Base-by-base conservation (phyloP, 2,888 invertebrate species). In the Lomographa bimaculata region DNA sequence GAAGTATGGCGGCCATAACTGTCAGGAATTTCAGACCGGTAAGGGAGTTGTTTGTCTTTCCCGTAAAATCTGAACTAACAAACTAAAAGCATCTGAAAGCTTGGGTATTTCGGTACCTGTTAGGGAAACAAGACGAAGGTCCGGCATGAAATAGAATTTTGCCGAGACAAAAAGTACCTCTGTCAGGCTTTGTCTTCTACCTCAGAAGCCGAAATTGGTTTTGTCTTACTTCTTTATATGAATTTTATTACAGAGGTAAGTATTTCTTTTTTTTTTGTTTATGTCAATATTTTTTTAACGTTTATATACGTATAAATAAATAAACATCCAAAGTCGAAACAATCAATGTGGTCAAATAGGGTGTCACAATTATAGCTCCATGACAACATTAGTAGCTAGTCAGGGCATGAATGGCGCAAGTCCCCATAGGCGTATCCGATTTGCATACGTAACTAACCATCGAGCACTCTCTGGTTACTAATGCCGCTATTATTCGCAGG, bases 391-490 rank as follows among this genome's bases (percentile, higher is more conserved):
- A 30, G 40, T 37, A 27, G n/a, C 20, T 43, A 34, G 29, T 36
- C 24, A 10, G 60, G 50, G 52, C 55, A 55, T 57, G 61, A 64
- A 60, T 60, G 54, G 54, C 59, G 50, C 51, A 55, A 61, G 63
- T 61, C 57, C 46, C 60, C 58, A 60, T 61, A 61, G 61, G 55
- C 51, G 60, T 54, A 49, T 63, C 57, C 68, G 68, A 69, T 77
- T 75, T 72, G 71, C 72, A 77, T 77, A 64, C 71, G 53, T 66
- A 71, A 74, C 60, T 57, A 59, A 55, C 57, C 56, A 50, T 50
- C 52, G 50, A 50, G 54, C 68, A 58, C 55, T 58, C 50, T 35
- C 46, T 51, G 64, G 57, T 43, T 68, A 63, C 64, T 57, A 64
- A 69, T 60, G 51, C 50, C 46, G 29, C 36, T 51, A 57, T 47